phyloP scores from a whole-genome alignment of 2,888 invertebrate genomes.

The Drosophila atripex region DNA sequence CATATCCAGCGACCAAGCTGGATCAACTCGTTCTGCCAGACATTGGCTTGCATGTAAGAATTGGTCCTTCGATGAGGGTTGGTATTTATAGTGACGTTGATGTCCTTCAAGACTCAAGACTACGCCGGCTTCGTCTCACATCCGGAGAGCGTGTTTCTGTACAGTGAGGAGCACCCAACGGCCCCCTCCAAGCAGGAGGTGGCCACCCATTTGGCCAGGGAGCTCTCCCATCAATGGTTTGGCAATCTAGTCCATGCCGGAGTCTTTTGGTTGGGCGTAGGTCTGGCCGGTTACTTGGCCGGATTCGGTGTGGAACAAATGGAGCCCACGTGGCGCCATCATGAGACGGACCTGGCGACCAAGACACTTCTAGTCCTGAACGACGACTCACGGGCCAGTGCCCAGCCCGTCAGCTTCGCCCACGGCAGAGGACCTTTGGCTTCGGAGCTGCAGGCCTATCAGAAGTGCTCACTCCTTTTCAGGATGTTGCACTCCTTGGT shows the following conservation, averaged over 20 bases:
- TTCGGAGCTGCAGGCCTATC: conserved; percentile 88
- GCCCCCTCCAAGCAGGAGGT: conserved; percentile 90
- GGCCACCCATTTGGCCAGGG: conserved; percentile 87
- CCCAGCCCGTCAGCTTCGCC: conserved; percentile 1
- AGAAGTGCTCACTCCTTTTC: conserved; percentile 93
- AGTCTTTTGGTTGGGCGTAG: conserved; percentile 95
- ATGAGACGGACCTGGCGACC: not conserved
- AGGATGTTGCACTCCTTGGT: conserved; percentile 94
- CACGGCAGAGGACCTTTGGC: not conserved
- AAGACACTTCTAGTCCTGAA: not conserved
- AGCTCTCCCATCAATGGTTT: conserved; percentile 96
- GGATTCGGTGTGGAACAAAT: conserved; percentile 89
- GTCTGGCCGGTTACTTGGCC: conserved; percentile 95
- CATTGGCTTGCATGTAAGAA: conserved; percentile 52
- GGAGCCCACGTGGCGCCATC: conserved; percentile 92
- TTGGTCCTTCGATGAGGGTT: not conserved
- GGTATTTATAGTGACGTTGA: not conserved
- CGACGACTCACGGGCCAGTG: not conserved
- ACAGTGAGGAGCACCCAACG: conserved; percentile 89
- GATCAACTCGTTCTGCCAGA: conserved; percentile 82
- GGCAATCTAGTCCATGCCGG: conserved; percentile 96
- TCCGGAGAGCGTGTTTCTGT: conserved; percentile 92
- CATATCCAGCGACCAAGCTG: conserved; percentile 94
- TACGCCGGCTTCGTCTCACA: conserved; percentile 97
- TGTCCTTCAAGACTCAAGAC: conserved; percentile 93